A percentile compares a stretch with the other conserved stretches of the same genome.
phyloP scores from a whole-genome alignment of 2,888 invertebrate genomes.

The Chrysotoxum bicinctum region DNA sequence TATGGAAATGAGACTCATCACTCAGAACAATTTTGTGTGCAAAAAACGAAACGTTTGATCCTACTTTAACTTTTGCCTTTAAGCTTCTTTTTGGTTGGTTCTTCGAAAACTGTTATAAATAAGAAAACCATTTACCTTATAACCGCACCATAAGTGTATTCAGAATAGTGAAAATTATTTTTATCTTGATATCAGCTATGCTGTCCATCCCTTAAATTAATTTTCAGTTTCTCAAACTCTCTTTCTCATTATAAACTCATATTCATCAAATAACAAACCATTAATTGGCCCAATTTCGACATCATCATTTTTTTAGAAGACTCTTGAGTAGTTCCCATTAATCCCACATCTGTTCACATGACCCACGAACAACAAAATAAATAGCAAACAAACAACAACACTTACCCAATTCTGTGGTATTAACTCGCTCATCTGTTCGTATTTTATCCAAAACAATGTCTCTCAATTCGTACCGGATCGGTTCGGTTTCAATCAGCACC shows the following conservation, averaged over 20 bases:
- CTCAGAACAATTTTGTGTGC: too few species aligned
- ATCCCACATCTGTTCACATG: background rate
- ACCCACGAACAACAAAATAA: background rate
- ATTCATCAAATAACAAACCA: background rate
- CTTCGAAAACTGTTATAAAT: too few species aligned
- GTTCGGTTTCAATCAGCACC: slow-evolving; percentile 91
- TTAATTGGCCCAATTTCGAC: background rate
- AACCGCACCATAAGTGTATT: too few species aligned
- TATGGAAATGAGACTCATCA: too few species aligned
- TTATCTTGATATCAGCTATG: background rate
- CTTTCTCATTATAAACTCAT: background rate
- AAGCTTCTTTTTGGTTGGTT: too few species aligned
- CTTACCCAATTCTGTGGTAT: slow-evolving; percentile 84
- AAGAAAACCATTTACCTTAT: too few species aligned
- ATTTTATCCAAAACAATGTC: slow-evolving; percentile 84
- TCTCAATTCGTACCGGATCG: slow-evolving; percentile 88
- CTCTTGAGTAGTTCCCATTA: background rate
- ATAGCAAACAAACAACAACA: slow-evolving; percentile 70
- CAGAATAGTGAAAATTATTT: too few species aligned
- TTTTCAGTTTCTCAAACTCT: background rate
- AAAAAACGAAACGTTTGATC: too few species aligned
- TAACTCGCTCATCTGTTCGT: slow-evolving; percentile 83
- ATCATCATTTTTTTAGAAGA: background rate
- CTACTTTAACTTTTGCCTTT: too few species aligned
- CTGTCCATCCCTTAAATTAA: background rate